Evolutionary conservation across 1,140 invertebrate genomes (phyloP), one percentile per base, ranked within the genome.

Genomic region (Diabrotica virgifera): DNA sequence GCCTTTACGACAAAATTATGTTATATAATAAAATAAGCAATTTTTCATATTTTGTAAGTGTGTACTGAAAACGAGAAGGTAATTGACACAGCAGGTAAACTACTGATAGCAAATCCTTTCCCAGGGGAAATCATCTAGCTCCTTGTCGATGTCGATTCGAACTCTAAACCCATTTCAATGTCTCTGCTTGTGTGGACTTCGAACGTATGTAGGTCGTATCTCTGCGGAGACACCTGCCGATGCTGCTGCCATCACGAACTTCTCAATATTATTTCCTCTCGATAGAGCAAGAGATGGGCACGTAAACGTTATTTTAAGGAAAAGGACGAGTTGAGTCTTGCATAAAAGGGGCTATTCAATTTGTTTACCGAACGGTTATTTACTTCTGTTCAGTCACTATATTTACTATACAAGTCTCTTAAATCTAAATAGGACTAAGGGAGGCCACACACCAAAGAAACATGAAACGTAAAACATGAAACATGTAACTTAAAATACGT

Each of bases 71-170:
- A 46, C n/a, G 40, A 10, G 40, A n/a, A 46, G n/a, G 40, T 46
- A 46, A 46, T 46, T 46, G 40, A 46, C 40, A 46, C 40, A n/a
- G 40, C 40, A 46, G 40, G 40, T 46, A 46, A 46, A 46, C 40
- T n/a, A 46, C n/a, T 46, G 40, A 46, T 46, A n/a, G 40, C 40
- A 46, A 46, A 46, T 46, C 40, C 40, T 10, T n/a, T 46, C 40
- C 40, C 40, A 8, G n/a, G 40, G 40, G 40, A 46, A 46, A 46
- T 46, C 40, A 46, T 46, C 8, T 46, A 46, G 8, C 40, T 46
- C 40, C 40, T 46, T 46, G 8, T 46, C 40, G 40, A 46, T 46
- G 40, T 46, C 40, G 40, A 46, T 46, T 46, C 40, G 40, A 8
- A n/a, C n/a, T 46, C n/a, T n/a, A 5, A 46, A 46, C n/a, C 40